phyloP scores from a whole-genome alignment of 2,113 vertebrate genomes.

The Oceanites oceanicus region DNA sequence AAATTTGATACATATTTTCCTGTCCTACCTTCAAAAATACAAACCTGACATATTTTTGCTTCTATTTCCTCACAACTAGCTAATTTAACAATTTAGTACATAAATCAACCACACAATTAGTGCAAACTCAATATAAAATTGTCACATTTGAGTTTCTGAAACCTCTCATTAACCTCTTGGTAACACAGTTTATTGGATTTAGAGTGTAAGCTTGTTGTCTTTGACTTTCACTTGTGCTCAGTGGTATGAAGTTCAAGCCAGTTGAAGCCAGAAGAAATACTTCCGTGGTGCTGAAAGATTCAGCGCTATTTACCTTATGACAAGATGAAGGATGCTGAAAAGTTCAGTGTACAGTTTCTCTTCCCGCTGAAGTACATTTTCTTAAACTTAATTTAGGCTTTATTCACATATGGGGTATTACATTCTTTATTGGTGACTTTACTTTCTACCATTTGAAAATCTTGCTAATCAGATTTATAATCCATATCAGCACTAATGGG shows the following conservation, averaged over 20 bases:
- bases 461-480: background rate
- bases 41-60: background rate
- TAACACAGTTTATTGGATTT: background rate
- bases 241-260: background rate
- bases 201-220: background rate
- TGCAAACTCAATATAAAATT: background rate
- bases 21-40: background rate
- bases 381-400: background rate
- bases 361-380: background rate
- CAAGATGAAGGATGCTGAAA: background rate
- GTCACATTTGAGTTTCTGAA: background rate
- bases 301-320: background rate
- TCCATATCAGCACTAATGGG: background rate
- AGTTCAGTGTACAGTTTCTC: background rate
- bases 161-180: background rate
- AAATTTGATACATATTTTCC: background rate
- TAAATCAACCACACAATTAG: background rate
- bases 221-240: background rate
- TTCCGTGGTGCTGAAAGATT: background rate
- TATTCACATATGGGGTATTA: background rate
- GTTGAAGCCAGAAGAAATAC: background rate
- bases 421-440: background rate
- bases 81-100: background rate
- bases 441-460: background rate
- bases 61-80: background rate